Base-by-base conservation (phyloP, 2,888 invertebrate species). In the Stenurella melanura region DNA sequence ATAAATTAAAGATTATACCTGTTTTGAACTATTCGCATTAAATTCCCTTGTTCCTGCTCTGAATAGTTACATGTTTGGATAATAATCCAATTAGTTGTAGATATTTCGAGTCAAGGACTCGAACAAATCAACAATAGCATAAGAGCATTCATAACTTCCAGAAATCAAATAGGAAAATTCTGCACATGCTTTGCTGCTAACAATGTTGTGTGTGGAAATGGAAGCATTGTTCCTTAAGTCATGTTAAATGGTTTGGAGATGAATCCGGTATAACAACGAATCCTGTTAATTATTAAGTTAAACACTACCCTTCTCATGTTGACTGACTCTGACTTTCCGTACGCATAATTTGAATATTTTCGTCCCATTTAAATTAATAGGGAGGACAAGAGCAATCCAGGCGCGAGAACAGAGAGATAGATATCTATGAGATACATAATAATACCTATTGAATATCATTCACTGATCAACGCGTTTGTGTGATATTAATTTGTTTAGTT, bases 241-340 rank as follows among this genome's bases (percentile, higher is more conserved):
- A 30, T 70, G 70, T 70, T 60, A 70, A 58, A 70, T 70, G 58
- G 70, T 70, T 70, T 26, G 70, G 70, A 30, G 70, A 70, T 70
- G 60, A 60, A 60, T 70, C 12, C 38, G 38, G 60, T 60, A 19
- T 30, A 70, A 70, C 21, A 38, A 19, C 21, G 58, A 60, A 60
- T 70, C 60, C 70, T 58, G 70, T 70, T 70, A 70, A 70, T 70
- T 70, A 70, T 70, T 30, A 56, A 69, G 60, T 21, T 56, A 60
- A 70, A 70, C 19, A 58, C 70, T 60, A 70, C 70, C 69, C 69
- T 69, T 34, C 69, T 69, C 69, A 69, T 34, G 69, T 69, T 69
- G 57, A 69, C 56, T 69, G 57, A 69, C 34, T 69, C 58, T 26
- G 68, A 69, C 18, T 21, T 34, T 34, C 17, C 26, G 56, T 34